Evolutionary conservation across 1,140 invertebrate genomes (phyloP), one percentile per base, ranked within the genome.

Genomic region (Arion vulgaris): DNA sequence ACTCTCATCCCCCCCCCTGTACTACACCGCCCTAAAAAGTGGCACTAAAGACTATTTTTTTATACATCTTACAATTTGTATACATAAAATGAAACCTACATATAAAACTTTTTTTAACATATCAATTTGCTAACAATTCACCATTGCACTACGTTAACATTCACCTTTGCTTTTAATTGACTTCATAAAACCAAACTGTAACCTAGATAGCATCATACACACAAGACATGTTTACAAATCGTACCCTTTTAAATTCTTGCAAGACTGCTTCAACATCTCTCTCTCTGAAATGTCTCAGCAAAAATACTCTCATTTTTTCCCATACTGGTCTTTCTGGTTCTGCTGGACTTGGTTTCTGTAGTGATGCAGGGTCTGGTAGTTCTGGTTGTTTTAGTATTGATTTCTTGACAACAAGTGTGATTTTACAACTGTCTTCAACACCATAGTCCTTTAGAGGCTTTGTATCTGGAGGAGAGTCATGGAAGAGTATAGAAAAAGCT

Each of bases 221-320:
- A n/a, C n/a, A n/a, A n/a, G n/a, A n/a, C n/a, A n/a, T n/a, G n/a
- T n/a, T 57, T 2, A 32, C 51, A 53, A n/a, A 51, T 39, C 38
- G 17, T 87, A 92, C 91, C 87, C 90, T 91, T 85, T 88, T 87
- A 84, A 92, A 92, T 84, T 91, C 89, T 72, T 84, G 85, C 53
- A 92, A 76, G n/a, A 92, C 89, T 82, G 90, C 90, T 28, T 87
- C 85, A 34, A 90, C 89, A 89, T 92, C 91, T 74, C 83, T 82
- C 75, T 87, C 86, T 39, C 87, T 87, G 83, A 91, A 92, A 86
- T 92, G 90, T 85, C 91, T 88, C 74, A 85, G 83, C 34, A 92
- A 85, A 72, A 90, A 89, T 4, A 83, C 84, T 36, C 84, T 74
- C 57, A 92, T 73, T 85, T 91, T 89, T 28, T 89, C 86, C 88